Evolutionary conservation across 2,797 vertebrate species (phyloP).

Genomic region (Pseudochirops corinnae): DNA sequence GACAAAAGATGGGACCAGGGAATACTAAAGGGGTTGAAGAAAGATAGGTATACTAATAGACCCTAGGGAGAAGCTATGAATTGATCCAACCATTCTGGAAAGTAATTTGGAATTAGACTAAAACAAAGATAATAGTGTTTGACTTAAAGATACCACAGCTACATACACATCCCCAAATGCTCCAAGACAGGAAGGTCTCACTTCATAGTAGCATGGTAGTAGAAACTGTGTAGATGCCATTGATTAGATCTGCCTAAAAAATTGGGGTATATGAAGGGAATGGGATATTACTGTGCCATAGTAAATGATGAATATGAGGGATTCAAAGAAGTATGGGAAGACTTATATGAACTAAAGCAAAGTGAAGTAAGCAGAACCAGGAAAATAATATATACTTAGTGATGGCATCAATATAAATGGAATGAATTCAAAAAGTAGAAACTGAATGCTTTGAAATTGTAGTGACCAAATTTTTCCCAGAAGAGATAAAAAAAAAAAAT

Average conservation of each 20-base stretch:
- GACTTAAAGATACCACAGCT: neutral
- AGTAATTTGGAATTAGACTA: neutral
- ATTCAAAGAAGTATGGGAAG: neutral
- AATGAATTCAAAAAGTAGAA: neutral
- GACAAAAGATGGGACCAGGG: neutral
- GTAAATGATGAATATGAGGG: neutral
- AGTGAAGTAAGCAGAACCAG: neutral
- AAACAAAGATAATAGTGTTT: neutral
- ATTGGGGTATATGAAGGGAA: neutral
- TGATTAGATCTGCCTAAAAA: neutral
- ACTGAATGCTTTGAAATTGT: neutral
- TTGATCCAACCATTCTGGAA: neutral
- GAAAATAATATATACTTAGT: neutral
- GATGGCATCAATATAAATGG: neutral
- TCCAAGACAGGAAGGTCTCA: neutral
- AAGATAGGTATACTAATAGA: neutral
- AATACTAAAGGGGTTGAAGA: neutral
- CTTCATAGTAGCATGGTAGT: neutral
- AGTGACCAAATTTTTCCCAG: neutral
- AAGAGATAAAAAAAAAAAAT: neutral
- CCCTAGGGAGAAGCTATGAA: neutral
- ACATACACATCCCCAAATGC: neutral
- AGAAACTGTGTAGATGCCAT: neutral
- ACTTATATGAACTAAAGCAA: neutral
- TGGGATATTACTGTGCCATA: neutral